Evolutionary conservation across 92 coral and sea anemone genomes (phyloP).

Genomic region (Muricea muricata): DNA sequence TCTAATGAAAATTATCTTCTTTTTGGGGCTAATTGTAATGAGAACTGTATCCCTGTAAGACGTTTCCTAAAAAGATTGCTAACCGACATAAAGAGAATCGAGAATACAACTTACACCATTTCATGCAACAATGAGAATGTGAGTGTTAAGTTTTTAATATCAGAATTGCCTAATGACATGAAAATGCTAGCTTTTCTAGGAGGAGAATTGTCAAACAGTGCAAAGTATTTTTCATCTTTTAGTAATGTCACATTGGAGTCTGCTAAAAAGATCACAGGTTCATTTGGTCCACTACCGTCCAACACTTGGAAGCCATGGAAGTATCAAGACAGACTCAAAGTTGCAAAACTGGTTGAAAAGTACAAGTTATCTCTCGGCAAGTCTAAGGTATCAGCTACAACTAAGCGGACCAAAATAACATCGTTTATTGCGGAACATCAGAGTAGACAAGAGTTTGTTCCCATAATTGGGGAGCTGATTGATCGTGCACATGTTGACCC

Average conservation of each 20-base stretch:
- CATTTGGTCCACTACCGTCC: not conserved
- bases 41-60: not conserved
- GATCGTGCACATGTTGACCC: too few relatives aligned
- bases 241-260: not conserved
- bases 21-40: conserved; percentile 48
- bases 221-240: not conserved
- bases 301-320: conserved; percentile 49
- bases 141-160: not conserved
- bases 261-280: not conserved
- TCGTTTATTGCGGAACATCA: not conserved
- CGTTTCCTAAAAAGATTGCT: too few relatives aligned
- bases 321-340: not conserved
- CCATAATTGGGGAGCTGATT: conserved; percentile 18
- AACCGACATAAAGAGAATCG: too few relatives aligned
- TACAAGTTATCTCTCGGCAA: not conserved
- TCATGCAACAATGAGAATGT: conserved; percentile 5
- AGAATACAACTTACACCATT: not conserved
- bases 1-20: conserved; percentile 40
- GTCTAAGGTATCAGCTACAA: not conserved
- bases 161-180: not conserved
- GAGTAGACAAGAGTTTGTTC: conserved; percentile 50
- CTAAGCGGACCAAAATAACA: conserved; percentile 20
- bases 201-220: not conserved
- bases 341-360: not conserved
- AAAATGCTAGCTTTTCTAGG: not conserved